Base-by-base conservation (phyloP, 2,888 invertebrate genomes). In the Callyntrura guangdongensis region DNA sequence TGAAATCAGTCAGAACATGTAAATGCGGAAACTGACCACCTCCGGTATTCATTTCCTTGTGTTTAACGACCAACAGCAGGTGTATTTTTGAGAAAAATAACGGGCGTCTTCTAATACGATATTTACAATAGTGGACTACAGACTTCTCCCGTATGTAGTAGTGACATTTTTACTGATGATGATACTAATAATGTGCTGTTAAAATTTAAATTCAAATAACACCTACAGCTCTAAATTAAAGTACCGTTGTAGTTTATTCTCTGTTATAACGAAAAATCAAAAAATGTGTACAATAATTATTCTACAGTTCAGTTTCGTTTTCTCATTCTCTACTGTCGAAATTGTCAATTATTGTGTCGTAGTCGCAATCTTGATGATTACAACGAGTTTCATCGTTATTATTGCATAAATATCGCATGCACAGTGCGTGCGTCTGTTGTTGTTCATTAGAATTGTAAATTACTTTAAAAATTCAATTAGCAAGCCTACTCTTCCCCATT, bases 1-100 rank as follows among this genome's bases (percentile, higher is more conserved):
- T 9, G 64, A 22, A 6, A 6, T 36, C 36, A 83, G 49, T 49
- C 22, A 14, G 59, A 56, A 36, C 72, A 86, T 86, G 86, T 47
- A 86, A 77, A 86, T 86, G 86, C 61, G 74, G 86, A 86, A 85
- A 86, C 86, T 86, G 85, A 85, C 85, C 85, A 84, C 47, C 72
- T 72, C 72, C 72, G 72, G 72, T 47, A 47, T 8, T 72, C 8
- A 47, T 20, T 47, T 72, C 72, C 17, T 72, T 72, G 72, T 47
- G 72, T 36, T 36, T 36, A 47, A 45, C 6, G 72, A 72, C 2
- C 36, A 69, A 69, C 9, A 1, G 22, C 5, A 67, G 3, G 12
- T 0, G 27, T 27, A 67, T 27, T n/a, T n/a, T n/a, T 14, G 22
- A 61, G 22, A 67, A 53, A 53, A 53, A 53, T 36, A 36, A 36